Evolutionary conservation across 2,113 vertebrate species (phyloP).

Genomic region (Excalfactoria chinensis): DNA sequence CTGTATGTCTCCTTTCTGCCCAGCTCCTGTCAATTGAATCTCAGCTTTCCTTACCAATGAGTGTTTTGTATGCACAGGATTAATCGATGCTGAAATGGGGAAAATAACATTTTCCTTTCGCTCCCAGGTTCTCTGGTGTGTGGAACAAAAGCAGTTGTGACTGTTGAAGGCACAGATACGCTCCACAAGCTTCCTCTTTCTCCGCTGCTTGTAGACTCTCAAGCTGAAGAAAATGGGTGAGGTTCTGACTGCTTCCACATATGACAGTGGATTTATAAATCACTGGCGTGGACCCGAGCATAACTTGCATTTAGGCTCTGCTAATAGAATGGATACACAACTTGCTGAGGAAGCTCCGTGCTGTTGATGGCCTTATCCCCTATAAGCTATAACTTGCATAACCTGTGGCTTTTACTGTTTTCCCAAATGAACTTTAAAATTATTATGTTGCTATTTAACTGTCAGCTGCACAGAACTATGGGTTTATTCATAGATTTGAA

Average conservation of each 20-base stretch:
- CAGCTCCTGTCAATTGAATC: neutral
- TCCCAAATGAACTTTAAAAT: neutral
- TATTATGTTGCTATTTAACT: neutral
- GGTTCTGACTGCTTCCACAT: neutral
- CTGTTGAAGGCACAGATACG: conserved; percentile 9
- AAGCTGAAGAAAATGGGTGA: conserved; percentile 25
- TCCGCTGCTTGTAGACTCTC: conserved; percentile 32
- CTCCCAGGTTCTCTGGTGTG: conserved; percentile 28
- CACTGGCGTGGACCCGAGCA: neutral
- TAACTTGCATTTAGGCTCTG: neutral
- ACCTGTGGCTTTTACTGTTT: neutral
- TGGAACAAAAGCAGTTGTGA: conserved; percentile 53
- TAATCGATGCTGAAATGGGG: neutral
- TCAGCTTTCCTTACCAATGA: neutral
- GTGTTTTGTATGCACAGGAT: neutral
- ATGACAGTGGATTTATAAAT: neutral
- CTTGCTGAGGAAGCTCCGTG: neutral
- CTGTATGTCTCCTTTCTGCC: neutral
- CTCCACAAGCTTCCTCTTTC: conserved; percentile 53
- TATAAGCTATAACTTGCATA: neutral
- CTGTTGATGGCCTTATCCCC: neutral
- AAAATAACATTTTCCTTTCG: neutral
- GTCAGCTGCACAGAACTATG: neutral
- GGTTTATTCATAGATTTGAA: neutral
- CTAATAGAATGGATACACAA: neutral